phyloP scores from a whole-genome alignment of 1,140 invertebrate genomes.

The Agrilus planipennis region DNA sequence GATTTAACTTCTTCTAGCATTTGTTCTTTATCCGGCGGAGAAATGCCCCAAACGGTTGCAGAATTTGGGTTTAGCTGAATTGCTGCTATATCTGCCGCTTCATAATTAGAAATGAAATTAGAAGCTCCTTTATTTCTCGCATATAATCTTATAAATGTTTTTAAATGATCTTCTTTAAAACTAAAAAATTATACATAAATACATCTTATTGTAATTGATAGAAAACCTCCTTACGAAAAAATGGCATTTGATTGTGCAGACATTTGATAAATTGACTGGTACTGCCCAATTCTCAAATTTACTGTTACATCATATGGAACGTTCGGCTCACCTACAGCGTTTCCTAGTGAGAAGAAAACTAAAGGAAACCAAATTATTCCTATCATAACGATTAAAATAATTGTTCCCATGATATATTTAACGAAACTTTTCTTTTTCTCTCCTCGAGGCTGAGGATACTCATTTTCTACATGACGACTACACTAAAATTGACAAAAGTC shows the following conservation, averaged over 20 bases:
- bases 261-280: conserved; percentile 79
- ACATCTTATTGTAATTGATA: conserved; percentile 1
- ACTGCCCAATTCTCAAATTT: conserved; percentile 75
- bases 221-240: conserved; percentile 38
- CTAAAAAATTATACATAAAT: conserved; percentile 28
- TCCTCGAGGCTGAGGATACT: conserved; percentile 84
- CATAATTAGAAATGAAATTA: conserved; percentile 82
- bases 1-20: conserved; percentile 48
- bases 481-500: no score
- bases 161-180: conserved; percentile 47
- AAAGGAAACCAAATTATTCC: conserved; percentile 96
- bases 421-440: conserved; percentile 63
- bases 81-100: conserved; percentile 71
- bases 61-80: conserved; percentile 74
- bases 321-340: conserved; percentile 83
- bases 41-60: conserved; percentile 82
- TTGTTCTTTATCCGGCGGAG: conserved; percentile 73
- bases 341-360: conserved; percentile 89
- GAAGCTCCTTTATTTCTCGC: conserved; percentile 47
- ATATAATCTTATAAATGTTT: conserved; percentile 45
- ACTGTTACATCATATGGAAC: conserved; percentile 75
- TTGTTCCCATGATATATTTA: conserved; percentile 88
- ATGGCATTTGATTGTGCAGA: conserved; percentile 66
- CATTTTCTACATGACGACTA: conserved; percentile 74
- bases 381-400: conserved; percentile 75